Base-by-base conservation (phyloP, 2,797 vertebrate genomes). In the Euphonia xanthogaster region DNA sequence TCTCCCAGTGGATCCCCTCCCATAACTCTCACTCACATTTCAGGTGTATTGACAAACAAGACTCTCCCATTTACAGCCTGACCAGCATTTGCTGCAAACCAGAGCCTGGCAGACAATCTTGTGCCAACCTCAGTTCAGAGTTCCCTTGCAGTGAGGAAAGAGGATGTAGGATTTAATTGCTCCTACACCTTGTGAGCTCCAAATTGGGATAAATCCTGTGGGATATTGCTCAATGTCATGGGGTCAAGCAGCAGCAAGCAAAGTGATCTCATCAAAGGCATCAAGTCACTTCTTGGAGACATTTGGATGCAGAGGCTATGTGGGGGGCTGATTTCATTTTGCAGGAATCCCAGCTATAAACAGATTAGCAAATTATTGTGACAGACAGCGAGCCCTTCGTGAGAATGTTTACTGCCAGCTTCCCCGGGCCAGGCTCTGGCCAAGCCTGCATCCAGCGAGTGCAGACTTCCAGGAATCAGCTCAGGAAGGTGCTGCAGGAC, bases 291-390 rank as follows among this genome's bases (percentile, higher is more conserved):
- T 92, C 91, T 86, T 87, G 93, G 48, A 94, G 86, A 47, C 73
- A 40, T 53, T 86, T 93, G 83, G 84, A 90, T 67, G 54, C 60
- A 55, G 63, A 81, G 31, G 15, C 50, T 66, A 33, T 15, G 45
- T n/a, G 35, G 16, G 57, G 53, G 66, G 88, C 86, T 98, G 97
- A 98, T 80, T 90, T 98, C 96, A 98, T 61, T 85, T 87, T 10
- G 16, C 8, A 97, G 93, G 96, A 97, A 98, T 98, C 86, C 73
- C 78, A 91, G 86, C 80, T 96, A 92, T 97, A 98, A 97, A 96
- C 90, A 81, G 87, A 95, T 94, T 94, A 92, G 65, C 71, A 86
- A 93, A 94, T 94, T 93, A 78, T 87, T 97, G 96, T 97, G 97
- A 96, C 95, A 97, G 94, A 79, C 76, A 23, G 80, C 75, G 96